These are phyloP conservation scores for Eulemur rufifrons DNA, from an alignment of 2,113 vertebrate species.

Conservation along the genomic window DNA sequence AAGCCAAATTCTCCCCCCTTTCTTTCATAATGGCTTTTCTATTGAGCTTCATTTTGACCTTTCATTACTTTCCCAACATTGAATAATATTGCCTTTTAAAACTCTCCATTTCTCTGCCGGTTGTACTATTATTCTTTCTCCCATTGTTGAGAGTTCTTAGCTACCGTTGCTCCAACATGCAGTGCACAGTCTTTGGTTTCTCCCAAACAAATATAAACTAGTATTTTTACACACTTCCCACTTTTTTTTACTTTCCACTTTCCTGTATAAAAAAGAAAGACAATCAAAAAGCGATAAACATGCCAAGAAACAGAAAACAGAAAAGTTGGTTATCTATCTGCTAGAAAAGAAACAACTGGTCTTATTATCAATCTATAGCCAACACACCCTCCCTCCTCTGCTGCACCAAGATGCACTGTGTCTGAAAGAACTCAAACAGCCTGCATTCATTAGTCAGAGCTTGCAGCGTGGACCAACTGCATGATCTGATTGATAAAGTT, in stretches of 20 bases:
- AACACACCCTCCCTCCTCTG: background rate
- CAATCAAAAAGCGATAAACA: conserved; percentile 50
- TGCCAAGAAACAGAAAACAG: conserved; percentile 44
- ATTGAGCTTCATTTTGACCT: conserved; percentile 80
- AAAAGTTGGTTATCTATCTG: conserved; percentile 31
- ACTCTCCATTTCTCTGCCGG: conserved; percentile 76
- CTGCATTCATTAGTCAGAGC: conserved; percentile 29
- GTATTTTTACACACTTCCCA: conserved; percentile 9
- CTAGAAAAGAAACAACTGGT: conserved; percentile 22
- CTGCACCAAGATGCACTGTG: background rate
- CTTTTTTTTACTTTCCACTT: conserved; percentile 35
- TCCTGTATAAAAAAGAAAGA: background rate
- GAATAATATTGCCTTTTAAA: conserved; percentile 83
- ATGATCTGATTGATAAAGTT: conserved; percentile 66
- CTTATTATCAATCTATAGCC: background rate
- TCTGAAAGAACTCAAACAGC: background rate
- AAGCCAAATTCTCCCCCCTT: conserved; percentile 79
- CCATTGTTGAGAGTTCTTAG: conserved; percentile 77
- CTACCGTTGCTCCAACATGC: conserved; percentile 61
- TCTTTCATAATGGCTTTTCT: conserved; percentile 81
- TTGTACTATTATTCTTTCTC: conserved; percentile 74
- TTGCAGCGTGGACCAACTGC: background rate
- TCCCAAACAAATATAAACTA: conserved; percentile 65
- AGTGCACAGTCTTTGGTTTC: conserved; percentile 45
- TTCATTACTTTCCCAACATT: conserved; percentile 80